Evolutionary conservation across 1,140 invertebrate species (phyloP).

Genomic region (Drosophila bocki): DNA sequence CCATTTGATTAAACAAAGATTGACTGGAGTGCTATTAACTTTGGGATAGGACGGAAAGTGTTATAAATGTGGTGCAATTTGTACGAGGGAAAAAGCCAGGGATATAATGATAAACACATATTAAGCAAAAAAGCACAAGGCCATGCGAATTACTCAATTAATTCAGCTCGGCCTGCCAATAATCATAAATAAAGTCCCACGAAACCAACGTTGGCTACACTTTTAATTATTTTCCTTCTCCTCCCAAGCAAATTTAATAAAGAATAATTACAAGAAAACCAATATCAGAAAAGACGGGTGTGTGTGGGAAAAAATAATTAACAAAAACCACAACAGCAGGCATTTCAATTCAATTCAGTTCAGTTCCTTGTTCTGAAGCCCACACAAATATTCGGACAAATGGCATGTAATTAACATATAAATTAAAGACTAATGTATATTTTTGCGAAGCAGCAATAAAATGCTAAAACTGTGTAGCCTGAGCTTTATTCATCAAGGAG

Average conservation of each 20-base stretch:
- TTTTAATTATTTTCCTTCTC: slow-evolving; percentile 71
- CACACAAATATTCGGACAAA: slow-evolving; percentile 25
- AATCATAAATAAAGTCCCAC: slow-evolving; percentile 77
- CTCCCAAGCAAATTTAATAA: slow-evolving; percentile 71
- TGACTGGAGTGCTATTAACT: slow-evolving; percentile 73
- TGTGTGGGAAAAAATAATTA: slow-evolving; percentile 67
- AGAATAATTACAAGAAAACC: slow-evolving; percentile 76
- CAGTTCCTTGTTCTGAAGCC: slow-evolving; percentile 23
- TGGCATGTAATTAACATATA: slow-evolving; percentile 76
- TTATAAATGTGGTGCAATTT: slow-evolving; percentile 75
- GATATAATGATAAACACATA: slow-evolving; percentile 60
- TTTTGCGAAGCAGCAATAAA: slow-evolving; percentile 53
- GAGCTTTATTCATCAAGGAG: slow-evolving; percentile 4
- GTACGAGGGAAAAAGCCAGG: slow-evolving; percentile 28
- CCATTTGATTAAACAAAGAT: slow-evolving; percentile 76
- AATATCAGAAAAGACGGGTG: slow-evolving; percentile 38
- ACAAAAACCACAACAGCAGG: slow-evolving; percentile 65
- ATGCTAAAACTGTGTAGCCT: slow-evolving; percentile 44
- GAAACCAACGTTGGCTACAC: slow-evolving; percentile 40
- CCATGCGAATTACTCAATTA: slow-evolving; percentile 70
- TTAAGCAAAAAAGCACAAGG: slow-evolving; percentile 56
- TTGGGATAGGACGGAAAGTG: slow-evolving; percentile 55
- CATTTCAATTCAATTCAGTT: slow-evolving; percentile 5
- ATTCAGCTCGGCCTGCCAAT: slow-evolving; percentile 69
- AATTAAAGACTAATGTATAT: slow-evolving; percentile 77